phyloP scores from a whole-genome alignment of 2,888 invertebrate species.

The Synergus laeviventris region DNA sequence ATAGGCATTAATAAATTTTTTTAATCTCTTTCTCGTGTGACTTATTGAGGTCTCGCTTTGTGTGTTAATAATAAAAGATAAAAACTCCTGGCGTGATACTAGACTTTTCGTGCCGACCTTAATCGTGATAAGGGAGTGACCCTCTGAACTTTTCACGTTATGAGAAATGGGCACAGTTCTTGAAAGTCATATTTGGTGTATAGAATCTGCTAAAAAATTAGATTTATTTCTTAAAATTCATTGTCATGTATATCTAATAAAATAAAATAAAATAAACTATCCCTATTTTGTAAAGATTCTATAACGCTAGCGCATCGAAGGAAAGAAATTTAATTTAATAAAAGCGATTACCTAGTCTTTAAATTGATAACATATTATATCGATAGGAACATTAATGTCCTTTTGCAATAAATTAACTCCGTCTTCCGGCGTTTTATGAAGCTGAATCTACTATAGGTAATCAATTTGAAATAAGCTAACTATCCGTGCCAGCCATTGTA shows the following conservation, averaged over 20 bases:
- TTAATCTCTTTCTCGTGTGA: not conserved
- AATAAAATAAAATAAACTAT: not conserved
- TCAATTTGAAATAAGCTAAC: too few relatives aligned
- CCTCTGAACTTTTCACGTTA: not conserved
- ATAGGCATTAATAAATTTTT: not conserved
- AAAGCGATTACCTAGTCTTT: too few relatives aligned
- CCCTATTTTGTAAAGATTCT: too few relatives aligned
- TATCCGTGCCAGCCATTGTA: too few relatives aligned
- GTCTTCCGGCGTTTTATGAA: too few relatives aligned
- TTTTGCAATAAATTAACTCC: too few relatives aligned
- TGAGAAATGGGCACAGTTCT: slow-evolving; percentile 14
- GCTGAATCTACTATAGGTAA: too few relatives aligned
- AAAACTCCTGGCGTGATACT: not conserved
- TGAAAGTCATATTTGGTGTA: not conserved
- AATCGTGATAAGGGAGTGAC: not conserved
- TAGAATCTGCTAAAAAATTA: not conserved
- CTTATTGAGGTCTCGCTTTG: not conserved
- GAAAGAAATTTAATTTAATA: too few relatives aligned
- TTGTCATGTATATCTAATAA: not conserved
- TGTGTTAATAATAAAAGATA: not conserved
- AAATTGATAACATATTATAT: too few relatives aligned
- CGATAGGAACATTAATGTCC: too few relatives aligned
- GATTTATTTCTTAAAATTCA: not conserved
- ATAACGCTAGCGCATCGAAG: too few relatives aligned
- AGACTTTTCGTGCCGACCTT: slow-evolving; percentile 8